These are phyloP conservation scores for Drosophila koepferae DNA, from an alignment of 2,888 invertebrate genomes.

Conservation along the genomic window DNA sequence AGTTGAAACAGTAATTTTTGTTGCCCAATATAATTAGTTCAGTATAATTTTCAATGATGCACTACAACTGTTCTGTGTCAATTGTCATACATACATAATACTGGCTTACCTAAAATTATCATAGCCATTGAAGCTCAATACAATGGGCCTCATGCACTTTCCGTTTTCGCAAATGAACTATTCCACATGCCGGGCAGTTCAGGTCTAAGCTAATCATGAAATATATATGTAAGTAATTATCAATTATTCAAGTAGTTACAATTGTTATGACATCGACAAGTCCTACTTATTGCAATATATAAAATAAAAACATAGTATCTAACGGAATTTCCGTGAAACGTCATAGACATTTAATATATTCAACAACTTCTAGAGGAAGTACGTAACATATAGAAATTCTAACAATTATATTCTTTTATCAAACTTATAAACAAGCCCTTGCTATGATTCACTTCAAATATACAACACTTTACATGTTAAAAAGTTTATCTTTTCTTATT, in stretches of 20 bases:
- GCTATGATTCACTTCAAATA: background rate
- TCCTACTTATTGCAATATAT: background rate
- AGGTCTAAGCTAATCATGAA: background rate
- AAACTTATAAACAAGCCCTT: background rate
- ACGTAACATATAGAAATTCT: background rate
- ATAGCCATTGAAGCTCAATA: too few species aligned
- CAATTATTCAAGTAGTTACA: background rate
- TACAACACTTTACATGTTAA: background rate
- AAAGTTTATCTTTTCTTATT: too few species aligned
- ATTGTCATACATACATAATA: too few species aligned
- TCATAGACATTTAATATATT: constrained; percentile 5
- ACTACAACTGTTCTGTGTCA: too few species aligned
- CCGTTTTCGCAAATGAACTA: background rate
- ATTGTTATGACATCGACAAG: background rate
- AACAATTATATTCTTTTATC: background rate
- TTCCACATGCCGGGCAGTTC: background rate
- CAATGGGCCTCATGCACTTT: too few species aligned
- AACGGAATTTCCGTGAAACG: constrained; percentile 7
- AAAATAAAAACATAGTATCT: background rate
- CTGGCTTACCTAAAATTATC: too few species aligned
- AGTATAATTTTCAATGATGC: too few species aligned
- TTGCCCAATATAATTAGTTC: too few species aligned
- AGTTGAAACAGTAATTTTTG: too few species aligned
- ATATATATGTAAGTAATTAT: background rate
- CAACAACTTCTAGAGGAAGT: constrained; percentile 1